Evolutionary conservation across 2,797 vertebrate species (phyloP), one percentile per base, ranked within the genome.

Genomic region (Betta splendens): DNA sequence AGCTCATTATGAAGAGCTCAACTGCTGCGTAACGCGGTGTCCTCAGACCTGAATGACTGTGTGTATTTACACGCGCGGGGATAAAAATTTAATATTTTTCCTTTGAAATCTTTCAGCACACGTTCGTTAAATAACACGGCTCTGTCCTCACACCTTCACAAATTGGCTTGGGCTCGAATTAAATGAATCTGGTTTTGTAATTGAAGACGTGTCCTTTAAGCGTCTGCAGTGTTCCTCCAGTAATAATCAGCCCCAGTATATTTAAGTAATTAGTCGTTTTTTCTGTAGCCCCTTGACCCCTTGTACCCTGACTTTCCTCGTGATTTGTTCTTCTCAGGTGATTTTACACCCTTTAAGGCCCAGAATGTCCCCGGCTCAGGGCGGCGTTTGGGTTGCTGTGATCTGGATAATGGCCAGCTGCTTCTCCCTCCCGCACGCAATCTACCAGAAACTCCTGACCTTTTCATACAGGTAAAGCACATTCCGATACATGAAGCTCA

Each of bases 381-480:
- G 95, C 0, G 67, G 91, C 7, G 52, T 94, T 55, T 96, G 89
- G 76, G 88, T 98, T 1, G 69, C 82, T 15, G 44, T 93, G 50
- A 97, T 98, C 75, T 98, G 96, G 96, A 87, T 94, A 47, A 93
- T 96, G 96, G 95, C 94, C n/a, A 88, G 90, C 5, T 94, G 94
- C 77, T 98, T 98, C 79, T 98, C 96, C 6, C 92, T 98, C 12
- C 96, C 96, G 5, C 96, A 98, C 13, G 95, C 95, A 13, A 94
- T 98, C 88, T 97, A 94, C 83, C 96, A 98, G 86, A 97, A 96
- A 66, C 92, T 96, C 38, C 93, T 97, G 62, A 96, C 88, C 12
- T 96, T 97, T 69, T 85, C 94, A 42, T 97, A 98, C 92, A 97
- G 95, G 96, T 98, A 69, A 64, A 33, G 11, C 10, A 33, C 23